phyloP scores from a whole-genome alignment of 2,888 invertebrate genomes.

The Xanthia icteritia region DNA sequence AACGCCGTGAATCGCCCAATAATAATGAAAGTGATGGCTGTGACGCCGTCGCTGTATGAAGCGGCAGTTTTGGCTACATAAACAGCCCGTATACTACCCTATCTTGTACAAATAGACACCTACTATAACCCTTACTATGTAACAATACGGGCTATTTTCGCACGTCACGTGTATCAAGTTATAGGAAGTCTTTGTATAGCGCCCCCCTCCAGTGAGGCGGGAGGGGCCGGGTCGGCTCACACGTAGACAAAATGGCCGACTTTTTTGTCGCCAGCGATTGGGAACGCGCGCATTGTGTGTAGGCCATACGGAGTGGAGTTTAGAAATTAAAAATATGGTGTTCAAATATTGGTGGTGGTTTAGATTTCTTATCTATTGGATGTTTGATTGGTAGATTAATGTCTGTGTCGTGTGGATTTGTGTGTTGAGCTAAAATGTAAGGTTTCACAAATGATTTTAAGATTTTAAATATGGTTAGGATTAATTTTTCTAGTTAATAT shows the following conservation, averaged over 20 bases:
- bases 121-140: slow-evolving; percentile 61
- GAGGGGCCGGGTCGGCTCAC: slow-evolving; percentile 85
- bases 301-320: slow-evolving; percentile 52
- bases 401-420: slow-evolving; percentile 22
- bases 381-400: slow-evolving; percentile 29
- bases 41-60: slow-evolving; percentile 90
- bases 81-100: slow-evolving; percentile 88
- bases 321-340: slow-evolving; percentile 59
- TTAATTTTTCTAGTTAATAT: background rate
- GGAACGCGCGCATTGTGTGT: slow-evolving; percentile 62
- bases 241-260: slow-evolving; percentile 88
- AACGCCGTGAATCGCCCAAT: slow-evolving; percentile 90
- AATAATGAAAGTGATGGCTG: slow-evolving; percentile 90
- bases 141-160: slow-evolving; percentile 68
- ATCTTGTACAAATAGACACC: slow-evolving; percentile 69
- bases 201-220: slow-evolving; percentile 81
- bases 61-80: slow-evolving; percentile 90
- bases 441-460: background rate
- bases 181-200: slow-evolving; percentile 76
- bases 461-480: background rate
- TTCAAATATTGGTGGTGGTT: slow-evolving; percentile 54
- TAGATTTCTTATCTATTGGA: slow-evolving; percentile 32
- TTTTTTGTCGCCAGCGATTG: slow-evolving; percentile 76
- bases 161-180: slow-evolving; percentile 65
- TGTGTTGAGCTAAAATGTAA: slow-evolving; percentile 1